A percentile compares a stretch with the other conserved stretches of the same genome.
Conservation (phyloP, 2,888 invertebrate genomes). For the Stenoptilia bipunctidactyla region DNA sequence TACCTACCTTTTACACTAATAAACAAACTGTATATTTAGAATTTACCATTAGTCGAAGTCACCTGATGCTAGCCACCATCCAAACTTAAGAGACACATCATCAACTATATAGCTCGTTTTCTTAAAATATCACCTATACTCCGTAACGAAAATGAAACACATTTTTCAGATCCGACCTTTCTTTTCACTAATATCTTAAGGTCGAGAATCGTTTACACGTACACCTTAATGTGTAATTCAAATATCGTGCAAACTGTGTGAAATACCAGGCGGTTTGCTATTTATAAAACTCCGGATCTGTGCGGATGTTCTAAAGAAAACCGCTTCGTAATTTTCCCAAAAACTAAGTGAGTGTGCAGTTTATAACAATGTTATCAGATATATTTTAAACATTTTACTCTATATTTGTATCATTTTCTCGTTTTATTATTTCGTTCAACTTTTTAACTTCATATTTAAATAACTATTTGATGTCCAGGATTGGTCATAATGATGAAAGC, state of each 20-base stretch:
- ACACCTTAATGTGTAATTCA: not conserved
- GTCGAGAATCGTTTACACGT: not conserved
- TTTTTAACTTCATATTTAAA: too few relatives aligned
- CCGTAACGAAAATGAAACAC: not conserved
- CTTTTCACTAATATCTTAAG: not conserved
- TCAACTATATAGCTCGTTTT: not conserved
- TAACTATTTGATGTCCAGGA: too few relatives aligned
- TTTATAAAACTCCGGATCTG: not conserved
- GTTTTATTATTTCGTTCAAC: too few relatives aligned
- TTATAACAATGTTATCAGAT: too few relatives aligned
- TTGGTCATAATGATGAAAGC: too few relatives aligned
- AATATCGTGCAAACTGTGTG: not conserved
- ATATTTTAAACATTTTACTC: too few relatives aligned
- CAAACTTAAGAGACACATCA: not conserved
- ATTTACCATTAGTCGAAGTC: too few relatives aligned
- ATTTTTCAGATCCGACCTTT: not conserved
- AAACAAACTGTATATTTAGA: too few relatives aligned
- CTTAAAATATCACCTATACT: not conserved
- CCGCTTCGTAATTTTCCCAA: constrained; percentile 1
- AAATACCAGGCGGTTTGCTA: not conserved
- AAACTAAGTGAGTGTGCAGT: constrained; percentile 1
- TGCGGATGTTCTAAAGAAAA: not conserved
- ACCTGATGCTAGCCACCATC: too few relatives aligned
- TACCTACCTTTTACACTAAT: too few relatives aligned
- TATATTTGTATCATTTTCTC: too few relatives aligned